Evolutionary conservation across 1,140 invertebrate genomes (phyloP), one percentile per base, ranked within the genome.

Genomic region (Drosophila serrata): DNA sequence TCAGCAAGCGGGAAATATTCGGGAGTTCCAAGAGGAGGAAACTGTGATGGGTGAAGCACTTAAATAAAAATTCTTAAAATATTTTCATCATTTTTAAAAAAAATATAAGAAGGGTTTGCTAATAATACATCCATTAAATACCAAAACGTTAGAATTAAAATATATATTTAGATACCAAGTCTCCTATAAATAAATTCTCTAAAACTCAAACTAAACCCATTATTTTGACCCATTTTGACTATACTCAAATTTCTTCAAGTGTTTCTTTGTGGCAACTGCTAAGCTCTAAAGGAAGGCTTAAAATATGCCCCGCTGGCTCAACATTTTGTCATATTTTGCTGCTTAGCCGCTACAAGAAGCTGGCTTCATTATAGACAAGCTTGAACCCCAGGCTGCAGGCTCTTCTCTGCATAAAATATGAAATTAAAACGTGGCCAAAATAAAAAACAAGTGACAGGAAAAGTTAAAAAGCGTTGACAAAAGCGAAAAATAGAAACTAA

Each of bases 281-380:
- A 79, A 79, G 51, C 58, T 64, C 65, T 48, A n/a, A 19, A 61
- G 51, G 31, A 82, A 69, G 62, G 80, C 68, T 78, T 65, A 59
- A 82, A 80, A 79, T 81, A 68, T 82, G 69, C 75, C 62, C 80
- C 72, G 72, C 60, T 62, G 53, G 78, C 79, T 58, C 48, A 82
- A 79, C 75, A 82, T 82, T 82, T 82, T 82, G 80, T 82, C 80
- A 82, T 82, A 82, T 76, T 79, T 84, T 72, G 35, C 64, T 65
- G 68, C 79, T 82, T 69, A 84, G 80, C 72, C 61, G 57, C 70
- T 59, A 51, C 61, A 82, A 75, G 69, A 82, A 70, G 64, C 75
- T 79, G 65, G 63, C 75, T 82, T 82, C 81, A 82, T 82, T 82
- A 79, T 82, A 59, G 43, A 75, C 62, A 60, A 74, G 80, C 70